Conservation (phyloP, 2,113 vertebrate genomes). For the Hylia prasina region DNA sequence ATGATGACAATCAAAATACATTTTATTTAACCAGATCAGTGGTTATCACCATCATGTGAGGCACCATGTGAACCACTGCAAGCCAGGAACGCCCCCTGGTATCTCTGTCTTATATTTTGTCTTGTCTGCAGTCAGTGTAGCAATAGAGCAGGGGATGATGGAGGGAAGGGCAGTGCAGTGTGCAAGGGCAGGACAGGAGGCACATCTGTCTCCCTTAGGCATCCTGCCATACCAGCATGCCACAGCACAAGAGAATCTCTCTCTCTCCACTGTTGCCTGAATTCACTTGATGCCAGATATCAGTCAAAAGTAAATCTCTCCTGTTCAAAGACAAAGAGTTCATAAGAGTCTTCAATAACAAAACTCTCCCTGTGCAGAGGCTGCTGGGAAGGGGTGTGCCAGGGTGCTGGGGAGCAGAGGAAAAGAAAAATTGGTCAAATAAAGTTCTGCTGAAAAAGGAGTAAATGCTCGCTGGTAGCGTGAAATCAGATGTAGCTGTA, state of each 20-base stretch:
- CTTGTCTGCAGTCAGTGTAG: fast-evolving
- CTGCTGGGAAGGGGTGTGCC: not conserved
- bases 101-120: not conserved
- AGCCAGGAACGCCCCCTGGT: not conserved
- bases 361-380: not conserved
- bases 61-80: not conserved
- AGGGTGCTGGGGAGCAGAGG: not conserved
- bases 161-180: not conserved
- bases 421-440: not conserved
- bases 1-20: not conserved
- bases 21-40: not conserved
- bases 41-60: not conserved
- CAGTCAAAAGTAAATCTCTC: not conserved
- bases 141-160: not conserved
- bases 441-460: not conserved
- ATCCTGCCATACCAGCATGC: not conserved
- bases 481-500: not conserved
- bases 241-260: not conserved
- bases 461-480: not conserved
- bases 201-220: not conserved
- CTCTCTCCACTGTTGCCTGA: not conserved
- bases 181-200: not conserved
- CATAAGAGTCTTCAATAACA: not conserved
- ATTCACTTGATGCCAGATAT: not conserved
- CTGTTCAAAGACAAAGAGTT: not conserved